These are phyloP conservation scores for Pelosia muscerda DNA, from an alignment of 2,888 invertebrate genomes.

Conservation along the genomic window DNA sequence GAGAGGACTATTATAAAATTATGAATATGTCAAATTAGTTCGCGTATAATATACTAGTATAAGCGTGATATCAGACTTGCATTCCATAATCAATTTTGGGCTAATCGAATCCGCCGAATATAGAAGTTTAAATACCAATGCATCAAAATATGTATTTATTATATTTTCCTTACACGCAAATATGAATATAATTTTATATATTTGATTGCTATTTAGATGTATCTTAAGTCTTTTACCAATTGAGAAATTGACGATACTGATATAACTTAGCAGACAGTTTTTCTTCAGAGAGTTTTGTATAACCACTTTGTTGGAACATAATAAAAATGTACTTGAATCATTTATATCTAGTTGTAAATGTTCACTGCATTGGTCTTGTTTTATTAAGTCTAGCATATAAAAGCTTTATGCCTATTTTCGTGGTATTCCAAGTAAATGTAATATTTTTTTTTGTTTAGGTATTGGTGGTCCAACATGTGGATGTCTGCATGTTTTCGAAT, in stretches of 20 bases:
- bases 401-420: neutral
- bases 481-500: slow-evolving; percentile 98
- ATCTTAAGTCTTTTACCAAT: no score
- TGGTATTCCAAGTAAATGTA: neutral
- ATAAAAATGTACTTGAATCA: neutral
- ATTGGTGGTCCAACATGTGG: slow-evolving; percentile 95
- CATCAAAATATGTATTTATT: no score
- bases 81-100: no score
- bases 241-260: neutral
- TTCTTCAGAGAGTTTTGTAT: neutral
- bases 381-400: neutral
- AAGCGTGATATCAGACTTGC: no score
- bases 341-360: neutral
- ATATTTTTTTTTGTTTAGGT: slow-evolving; percentile 83
- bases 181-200: no score
- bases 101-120: no score
- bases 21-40: no score
- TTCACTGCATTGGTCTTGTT: neutral
- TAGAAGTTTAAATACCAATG: no score
- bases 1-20: no score
- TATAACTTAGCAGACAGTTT: neutral
- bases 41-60: no score
- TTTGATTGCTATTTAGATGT: no score
- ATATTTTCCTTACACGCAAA: no score
- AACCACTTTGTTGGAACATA: neutral